phyloP scores from a whole-genome alignment of 2,888 invertebrate genomes.

The Leptinotarsa rubiginosa region DNA sequence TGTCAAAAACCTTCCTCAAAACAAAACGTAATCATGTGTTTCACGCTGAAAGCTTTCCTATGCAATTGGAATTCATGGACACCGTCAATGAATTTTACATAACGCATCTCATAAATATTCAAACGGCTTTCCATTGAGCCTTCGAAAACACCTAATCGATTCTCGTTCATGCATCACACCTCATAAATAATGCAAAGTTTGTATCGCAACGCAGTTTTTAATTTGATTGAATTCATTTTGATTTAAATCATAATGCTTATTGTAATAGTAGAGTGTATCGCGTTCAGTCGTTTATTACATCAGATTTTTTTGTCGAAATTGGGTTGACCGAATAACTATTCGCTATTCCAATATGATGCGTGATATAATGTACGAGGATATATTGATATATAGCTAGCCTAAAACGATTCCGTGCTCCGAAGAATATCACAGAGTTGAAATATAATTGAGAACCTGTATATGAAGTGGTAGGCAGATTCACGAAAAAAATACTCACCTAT shows the following conservation, averaged over 20 bases:
- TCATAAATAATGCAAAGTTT: constrained; percentile 24
- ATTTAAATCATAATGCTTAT: constrained; percentile 6
- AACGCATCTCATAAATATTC: constrained; percentile 21
- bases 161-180: constrained; percentile 15
- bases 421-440: too few relatives aligned
- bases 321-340: constrained; percentile 3
- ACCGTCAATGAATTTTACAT: constrained; percentile 18
- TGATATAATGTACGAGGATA: neutral
- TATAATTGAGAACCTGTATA: too few relatives aligned
- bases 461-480: too few relatives aligned
- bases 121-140: constrained; percentile 17
- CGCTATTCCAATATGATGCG: neutral
- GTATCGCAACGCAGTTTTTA: constrained; percentile 13
- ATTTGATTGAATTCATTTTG: constrained; percentile 1
- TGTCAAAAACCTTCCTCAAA: neutral
- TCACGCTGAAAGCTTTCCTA: neutral
- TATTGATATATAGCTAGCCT: too few relatives aligned
- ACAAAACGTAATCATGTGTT: neutral
- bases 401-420: too few relatives aligned
- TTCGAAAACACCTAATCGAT: constrained; percentile 20
- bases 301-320: neutral
- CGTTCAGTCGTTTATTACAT: neutral
- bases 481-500: too few relatives aligned
- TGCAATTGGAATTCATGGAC: neutral
- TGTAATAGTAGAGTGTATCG: constrained; percentile 3